Evolutionary conservation across 2,113 vertebrate genomes (phyloP), one percentile per base, ranked within the genome.

Genomic region (Scatophagus argus): DNA sequence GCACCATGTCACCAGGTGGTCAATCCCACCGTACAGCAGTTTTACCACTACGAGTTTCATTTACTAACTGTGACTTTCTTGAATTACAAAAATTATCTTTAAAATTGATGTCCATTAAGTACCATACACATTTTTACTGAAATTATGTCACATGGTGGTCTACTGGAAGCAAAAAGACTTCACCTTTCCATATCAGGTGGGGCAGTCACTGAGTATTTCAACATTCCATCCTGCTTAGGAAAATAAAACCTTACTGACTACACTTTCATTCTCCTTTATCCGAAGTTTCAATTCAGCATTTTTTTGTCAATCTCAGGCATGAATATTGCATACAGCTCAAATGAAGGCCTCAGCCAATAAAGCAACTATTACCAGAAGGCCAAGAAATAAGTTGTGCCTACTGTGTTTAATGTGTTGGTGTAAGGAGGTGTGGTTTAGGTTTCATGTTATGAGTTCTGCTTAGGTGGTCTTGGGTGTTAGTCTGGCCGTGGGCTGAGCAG

Each of bases 391-490:
- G 67, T 59, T 44, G 8, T 38, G 59, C 55, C 65, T 73, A 56
- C 49, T 41, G 74, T 23, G 46, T 75, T 63, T 49, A 32, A 75
- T 25, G 13, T 65, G 74, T 47, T 66, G 67, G 49, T 56, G 79
- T 36, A 47, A 62, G 64, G 79, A 60, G 69, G 36, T 81, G 77
- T 73, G 65, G 81, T 74, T 76, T 77, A 67, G 81, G 79, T 86
- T 89, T 87, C 76, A 84, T 59, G 61, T 78, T 83, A 77, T 73
- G 82, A 88, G 90, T 77, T 89, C 80, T 81, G 84, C 83, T 75
- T 82, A 79, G 90, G 91, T 92, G 88, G 89, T 91, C 90, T 62
- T 8, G n/a, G 54, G 70, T 77, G 70, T 82, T 62, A 46, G 73
- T 21, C 12, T 55, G 54, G 61, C 69, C 5, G n/a, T 77, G 61